A percentile compares a stretch with the other conserved stretches of the same genome.
phyloP scores from a whole-genome alignment of 92 coral and sea anemone genomes.

The Porites rus region DNA sequence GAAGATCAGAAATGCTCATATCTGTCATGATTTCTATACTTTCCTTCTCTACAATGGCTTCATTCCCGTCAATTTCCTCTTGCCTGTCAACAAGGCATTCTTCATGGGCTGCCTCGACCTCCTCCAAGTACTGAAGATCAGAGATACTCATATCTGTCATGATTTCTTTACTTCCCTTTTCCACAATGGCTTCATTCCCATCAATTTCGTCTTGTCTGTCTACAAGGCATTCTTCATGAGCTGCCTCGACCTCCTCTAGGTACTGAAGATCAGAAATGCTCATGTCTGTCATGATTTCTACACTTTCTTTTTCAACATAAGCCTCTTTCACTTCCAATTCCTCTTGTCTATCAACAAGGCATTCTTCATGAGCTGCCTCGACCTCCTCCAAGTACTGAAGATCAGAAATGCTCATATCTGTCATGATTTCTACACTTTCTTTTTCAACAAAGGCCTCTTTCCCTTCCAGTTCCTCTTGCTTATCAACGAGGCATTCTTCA shows the following conservation, averaged over 20 bases:
- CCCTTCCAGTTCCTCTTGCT: neutral
- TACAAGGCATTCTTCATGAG: constrained; percentile 45
- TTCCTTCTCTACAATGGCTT: constrained; percentile 31
- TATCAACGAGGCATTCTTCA: constrained; percentile 48
- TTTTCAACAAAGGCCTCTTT: constrained; percentile 15
- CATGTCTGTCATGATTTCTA: constrained; percentile 73
- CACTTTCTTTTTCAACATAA: constrained; percentile 32
- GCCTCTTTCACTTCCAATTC: neutral
- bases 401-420: constrained; percentile 54
- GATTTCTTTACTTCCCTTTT: constrained; percentile 1
- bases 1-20: constrained; percentile 59
- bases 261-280: constrained; percentile 61
- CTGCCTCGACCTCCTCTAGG: constrained; percentile 63
- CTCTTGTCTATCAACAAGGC: constrained; percentile 39
- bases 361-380: constrained; percentile 59
- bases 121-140: constrained; percentile 59
- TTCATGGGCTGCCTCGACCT: constrained; percentile 59
- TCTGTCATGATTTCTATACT: constrained; percentile 71
- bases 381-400: constrained; percentile 59
- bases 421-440: constrained; percentile 27
- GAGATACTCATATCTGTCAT: constrained; percentile 56
- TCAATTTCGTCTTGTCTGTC: constrained; percentile 33
- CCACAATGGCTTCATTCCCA: constrained; percentile 16
- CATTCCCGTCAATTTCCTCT: neutral
- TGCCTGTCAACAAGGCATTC: constrained; percentile 50